phyloP scores from a whole-genome alignment of 2,113 vertebrate species.

The Scomber japonicus region DNA sequence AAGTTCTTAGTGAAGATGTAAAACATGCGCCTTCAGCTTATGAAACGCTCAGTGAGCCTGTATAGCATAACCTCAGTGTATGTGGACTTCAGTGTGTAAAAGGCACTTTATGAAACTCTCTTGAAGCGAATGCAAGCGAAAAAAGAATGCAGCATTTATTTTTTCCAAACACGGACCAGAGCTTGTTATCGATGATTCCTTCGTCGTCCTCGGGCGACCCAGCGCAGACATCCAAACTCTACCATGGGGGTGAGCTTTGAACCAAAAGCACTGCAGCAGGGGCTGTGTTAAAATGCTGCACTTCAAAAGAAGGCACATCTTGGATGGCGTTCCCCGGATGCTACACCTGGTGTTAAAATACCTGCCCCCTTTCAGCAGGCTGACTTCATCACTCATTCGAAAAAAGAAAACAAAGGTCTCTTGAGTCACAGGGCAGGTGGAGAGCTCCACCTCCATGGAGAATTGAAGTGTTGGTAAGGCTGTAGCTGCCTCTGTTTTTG shows the following conservation, averaged over 20 bases:
- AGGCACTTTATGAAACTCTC: conserved; percentile 14
- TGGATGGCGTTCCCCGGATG: conserved; percentile 10
- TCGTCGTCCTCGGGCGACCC: conserved; percentile 3
- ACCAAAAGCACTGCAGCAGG: conserved; percentile 38
- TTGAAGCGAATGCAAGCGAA: background rate
- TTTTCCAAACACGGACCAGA: background rate
- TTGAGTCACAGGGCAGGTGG: background rate
- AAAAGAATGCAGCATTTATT: background rate
- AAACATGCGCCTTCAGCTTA: no score
- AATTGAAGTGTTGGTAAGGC: conserved; percentile 3
- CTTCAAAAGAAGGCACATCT: conserved; percentile 35
- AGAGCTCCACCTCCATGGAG: conserved; percentile 16
- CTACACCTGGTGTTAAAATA: conserved; percentile 15
- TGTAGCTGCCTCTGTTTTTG: conserved; percentile 33
- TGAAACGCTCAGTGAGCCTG: no score
- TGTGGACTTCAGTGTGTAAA: conserved; percentile 30
- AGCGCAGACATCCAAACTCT: conserved; percentile 28
- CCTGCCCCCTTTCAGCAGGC: conserved; percentile 1
- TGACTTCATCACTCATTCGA: conserved; percentile 15
- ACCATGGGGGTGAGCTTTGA: conserved; percentile 8
- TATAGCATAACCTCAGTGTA: background rate
- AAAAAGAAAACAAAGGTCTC: background rate
- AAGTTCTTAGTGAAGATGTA: no score
- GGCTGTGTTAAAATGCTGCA: conserved; percentile 52
- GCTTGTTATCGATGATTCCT: conserved; percentile 9